Percentiles rank a stretch among this genome's conserved stretches.
phyloP scores from a whole-genome alignment of 2,113 vertebrate species.

The Corythaixoides concolor region DNA sequence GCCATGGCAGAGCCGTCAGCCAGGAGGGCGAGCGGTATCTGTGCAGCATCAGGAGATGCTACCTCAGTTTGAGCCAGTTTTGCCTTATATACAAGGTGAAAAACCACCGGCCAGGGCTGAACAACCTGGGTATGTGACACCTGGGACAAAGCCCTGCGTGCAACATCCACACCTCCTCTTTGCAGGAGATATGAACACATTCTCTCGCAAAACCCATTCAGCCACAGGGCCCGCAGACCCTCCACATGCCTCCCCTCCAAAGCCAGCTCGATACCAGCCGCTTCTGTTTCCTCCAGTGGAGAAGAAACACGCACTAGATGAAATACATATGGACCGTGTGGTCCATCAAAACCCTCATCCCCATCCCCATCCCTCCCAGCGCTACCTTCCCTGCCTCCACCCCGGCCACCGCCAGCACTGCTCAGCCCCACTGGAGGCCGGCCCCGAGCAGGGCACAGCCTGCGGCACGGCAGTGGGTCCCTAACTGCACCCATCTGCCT shows the following conservation, averaged over 20 bases:
- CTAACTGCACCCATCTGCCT: background rate
- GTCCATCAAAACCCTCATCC: background rate
- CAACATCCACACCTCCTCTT: background rate
- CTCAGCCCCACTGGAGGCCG: background rate
- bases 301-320: fast-evolving
- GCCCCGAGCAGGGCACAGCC: background rate
- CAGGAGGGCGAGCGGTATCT: background rate
- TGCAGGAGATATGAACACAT: fast-evolving
- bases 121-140: background rate
- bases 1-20: background rate
- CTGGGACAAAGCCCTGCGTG: background rate
- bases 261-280: background rate
- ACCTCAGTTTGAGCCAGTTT: background rate
- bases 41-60: background rate
- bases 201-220: background rate
- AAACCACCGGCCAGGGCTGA: fast-evolving
- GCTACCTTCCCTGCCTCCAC: background rate
- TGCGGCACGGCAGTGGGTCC: background rate
- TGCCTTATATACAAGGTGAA: background rate
- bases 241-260: fast-evolving
- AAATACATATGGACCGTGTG: fast-evolving
- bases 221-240: background rate
- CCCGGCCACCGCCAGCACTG: fast-evolving
- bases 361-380: background rate
- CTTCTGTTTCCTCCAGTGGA: background rate